Evolutionary conservation across 2,113 vertebrate species (phyloP).

Genomic region (Pungitius pungitius): DNA sequence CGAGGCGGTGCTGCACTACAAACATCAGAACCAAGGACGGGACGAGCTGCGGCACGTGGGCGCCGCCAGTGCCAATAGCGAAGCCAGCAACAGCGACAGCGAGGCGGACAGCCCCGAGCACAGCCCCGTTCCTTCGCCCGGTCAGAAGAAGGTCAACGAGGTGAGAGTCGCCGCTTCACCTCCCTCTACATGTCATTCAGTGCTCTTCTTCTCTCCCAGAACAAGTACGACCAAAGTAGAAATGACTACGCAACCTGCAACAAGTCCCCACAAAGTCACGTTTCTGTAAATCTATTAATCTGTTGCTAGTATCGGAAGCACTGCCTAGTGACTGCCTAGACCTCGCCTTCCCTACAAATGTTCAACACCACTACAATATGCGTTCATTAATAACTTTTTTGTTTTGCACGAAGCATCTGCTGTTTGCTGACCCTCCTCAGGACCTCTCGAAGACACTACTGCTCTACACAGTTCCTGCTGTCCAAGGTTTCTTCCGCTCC

Average conservation of each 20-base stretch:
- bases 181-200: background rate
- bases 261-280: background rate
- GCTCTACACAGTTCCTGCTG: slow-evolving; percentile 97
- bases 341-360: background rate
- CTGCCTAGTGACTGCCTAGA: background rate
- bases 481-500: slow-evolving; percentile 97
- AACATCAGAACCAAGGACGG: slow-evolving; percentile 93
- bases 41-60: slow-evolving; percentile 91
- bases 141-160: slow-evolving; percentile 95
- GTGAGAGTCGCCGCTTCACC: slow-evolving; percentile 67
- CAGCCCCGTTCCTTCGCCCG: slow-evolving; percentile 92
- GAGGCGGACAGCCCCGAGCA: slow-evolving; percentile 91
- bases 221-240: background rate
- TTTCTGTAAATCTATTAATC: background rate
- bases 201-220: background rate
- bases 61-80: slow-evolving; percentile 88
- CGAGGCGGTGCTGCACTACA: slow-evolving; percentile 97
- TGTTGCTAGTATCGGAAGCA: no score
- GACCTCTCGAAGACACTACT: slow-evolving; percentile 95
- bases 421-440: slow-evolving; percentile 69
- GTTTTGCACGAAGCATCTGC: background rate
- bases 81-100: slow-evolving; percentile 96
- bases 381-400: background rate
- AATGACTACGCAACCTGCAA: background rate
- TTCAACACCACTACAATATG: background rate